phyloP scores from a whole-genome alignment of 2,888 invertebrate genomes.

The Drosophila suboccidentalis region DNA sequence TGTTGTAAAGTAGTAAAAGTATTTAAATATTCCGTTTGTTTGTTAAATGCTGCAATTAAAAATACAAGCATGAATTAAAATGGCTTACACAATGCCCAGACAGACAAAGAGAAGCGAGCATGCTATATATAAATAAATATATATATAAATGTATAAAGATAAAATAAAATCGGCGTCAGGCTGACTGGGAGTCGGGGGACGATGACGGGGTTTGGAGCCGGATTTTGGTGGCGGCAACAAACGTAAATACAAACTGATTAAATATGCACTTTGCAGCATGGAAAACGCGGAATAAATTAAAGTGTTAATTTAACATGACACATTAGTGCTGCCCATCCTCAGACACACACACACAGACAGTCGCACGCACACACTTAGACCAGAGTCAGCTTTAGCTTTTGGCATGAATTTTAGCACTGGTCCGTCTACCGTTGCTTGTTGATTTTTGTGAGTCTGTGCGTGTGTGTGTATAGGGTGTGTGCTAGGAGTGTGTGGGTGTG shows the following conservation, averaged over 20 bases:
- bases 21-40: constrained; percentile 73
- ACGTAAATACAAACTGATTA: constrained; percentile 80
- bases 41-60: constrained; percentile 80
- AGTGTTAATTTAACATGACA: constrained; percentile 83
- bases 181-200: constrained; percentile 4
- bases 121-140: constrained; percentile 32
- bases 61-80: constrained; percentile 78
- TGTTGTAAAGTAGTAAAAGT: constrained; percentile 63
- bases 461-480: constrained; percentile 22
- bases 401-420: constrained; percentile 53
- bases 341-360: constrained; percentile 12
- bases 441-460: constrained; percentile 35
- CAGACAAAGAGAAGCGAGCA: constrained; percentile 23
- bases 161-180: constrained; percentile 30
- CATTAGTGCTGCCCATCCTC: constrained; percentile 73
- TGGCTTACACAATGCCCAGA: constrained; percentile 67
- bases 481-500: constrained; percentile 17
- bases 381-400: constrained; percentile 57
- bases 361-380: constrained; percentile 42
- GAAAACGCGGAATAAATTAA: constrained; percentile 83
- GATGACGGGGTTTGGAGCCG: constrained; percentile 1
- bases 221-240: constrained; percentile 43
- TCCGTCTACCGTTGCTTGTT: constrained; percentile 44
- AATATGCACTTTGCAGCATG: constrained; percentile 81
- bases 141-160: too few species aligned